Percentiles rank a stretch among this genome's conserved stretches.
These are phyloP conservation scores for Telmatochromis sp. DNA, from an alignment of 2,113 vertebrate genomes.

Conservation along the genomic window DNA sequence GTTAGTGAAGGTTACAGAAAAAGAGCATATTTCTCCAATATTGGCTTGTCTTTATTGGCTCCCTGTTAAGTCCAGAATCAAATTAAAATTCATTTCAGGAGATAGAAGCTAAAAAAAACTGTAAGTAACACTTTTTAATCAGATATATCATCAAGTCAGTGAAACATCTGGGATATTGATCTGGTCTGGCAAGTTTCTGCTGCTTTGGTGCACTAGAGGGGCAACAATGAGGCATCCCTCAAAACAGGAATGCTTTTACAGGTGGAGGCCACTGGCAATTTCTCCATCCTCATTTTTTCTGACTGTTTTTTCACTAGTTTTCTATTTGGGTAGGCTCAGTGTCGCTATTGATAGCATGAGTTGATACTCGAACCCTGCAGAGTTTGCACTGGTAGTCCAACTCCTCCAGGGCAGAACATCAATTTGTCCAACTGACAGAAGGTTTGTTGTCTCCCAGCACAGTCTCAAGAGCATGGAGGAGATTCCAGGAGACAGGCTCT, in stretches of 20 bases:
- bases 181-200: not conserved
- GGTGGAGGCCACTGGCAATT: not conserved
- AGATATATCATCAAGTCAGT: not conserved
- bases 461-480: not conserved
- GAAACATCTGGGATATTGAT: not conserved
- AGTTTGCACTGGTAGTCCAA: not conserved
- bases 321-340: not conserved
- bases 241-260: not conserved
- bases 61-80: not conserved
- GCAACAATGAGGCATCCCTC: not conserved
- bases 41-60: not conserved
- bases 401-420: not conserved
- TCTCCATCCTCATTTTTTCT: not conserved
- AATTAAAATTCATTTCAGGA: not conserved
- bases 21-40: not conserved
- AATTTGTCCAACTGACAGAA: not conserved
- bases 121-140: not conserved
- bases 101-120: not conserved
- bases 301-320: not conserved
- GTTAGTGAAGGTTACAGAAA: not conserved
- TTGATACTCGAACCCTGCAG: not conserved
- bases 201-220: not conserved
- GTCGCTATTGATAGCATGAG: not conserved
- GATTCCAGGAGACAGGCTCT: not conserved
- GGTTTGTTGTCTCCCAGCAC: not conserved